Percentiles rank a stretch among this genome's conserved stretches.
Evolutionary conservation across 2,113 vertebrate species (phyloP).

Genomic region (Callipepla squamata): DNA sequence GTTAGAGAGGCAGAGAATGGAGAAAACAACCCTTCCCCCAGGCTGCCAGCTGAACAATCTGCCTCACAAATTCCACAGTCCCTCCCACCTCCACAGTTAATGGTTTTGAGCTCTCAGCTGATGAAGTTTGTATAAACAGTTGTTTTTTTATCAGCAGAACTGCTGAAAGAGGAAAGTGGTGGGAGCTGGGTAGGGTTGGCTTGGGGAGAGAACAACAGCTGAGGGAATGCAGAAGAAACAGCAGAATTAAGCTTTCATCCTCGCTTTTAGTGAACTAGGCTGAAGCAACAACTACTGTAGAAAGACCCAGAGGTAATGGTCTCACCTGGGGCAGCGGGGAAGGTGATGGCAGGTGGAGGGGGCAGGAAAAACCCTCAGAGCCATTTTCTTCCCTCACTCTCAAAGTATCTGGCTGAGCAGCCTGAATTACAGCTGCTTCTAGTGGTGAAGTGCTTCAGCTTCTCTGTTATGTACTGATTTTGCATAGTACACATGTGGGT

Average conservation of each 20-base stretch:
- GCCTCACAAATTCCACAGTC: neutral
- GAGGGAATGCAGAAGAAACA: neutral
- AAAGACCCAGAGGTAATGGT: neutral
- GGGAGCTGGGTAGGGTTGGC: constrained; percentile 41
- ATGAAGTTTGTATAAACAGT: neutral
- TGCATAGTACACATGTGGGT: neutral
- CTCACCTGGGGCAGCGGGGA: neutral
- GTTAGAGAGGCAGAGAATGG: neutral
- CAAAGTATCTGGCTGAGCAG: neutral
- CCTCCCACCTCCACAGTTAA: neutral
- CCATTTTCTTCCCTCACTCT: neutral
- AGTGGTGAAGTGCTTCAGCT: neutral
- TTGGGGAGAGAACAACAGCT: neutral
- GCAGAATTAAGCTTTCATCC: neutral
- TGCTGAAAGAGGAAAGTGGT: constrained; percentile 49
- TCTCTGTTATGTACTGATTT: neutral
- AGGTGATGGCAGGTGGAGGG: neutral
- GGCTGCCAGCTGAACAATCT: neutral
- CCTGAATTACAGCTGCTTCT: neutral
- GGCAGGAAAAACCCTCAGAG: neutral
- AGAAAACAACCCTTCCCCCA: accelerated
- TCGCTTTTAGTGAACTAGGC: neutral
- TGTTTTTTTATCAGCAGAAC: constrained; percentile 19
- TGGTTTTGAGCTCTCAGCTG: constrained; percentile 27
- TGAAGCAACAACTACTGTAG: neutral